Conservation (phyloP, 2,888 invertebrate species). For the Biston stratarius region DNA sequence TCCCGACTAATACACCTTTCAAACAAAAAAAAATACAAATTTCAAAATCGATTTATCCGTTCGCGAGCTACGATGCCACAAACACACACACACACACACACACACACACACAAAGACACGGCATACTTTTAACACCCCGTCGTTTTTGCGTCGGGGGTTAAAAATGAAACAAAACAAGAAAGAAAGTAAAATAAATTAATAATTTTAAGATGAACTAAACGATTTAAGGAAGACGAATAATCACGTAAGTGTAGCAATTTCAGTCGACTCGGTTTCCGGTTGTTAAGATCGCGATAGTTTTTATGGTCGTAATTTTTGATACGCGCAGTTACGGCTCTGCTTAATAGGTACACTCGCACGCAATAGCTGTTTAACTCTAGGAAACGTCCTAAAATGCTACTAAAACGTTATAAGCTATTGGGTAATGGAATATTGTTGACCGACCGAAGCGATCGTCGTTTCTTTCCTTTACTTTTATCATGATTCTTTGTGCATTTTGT, state of each 20-base stretch:
- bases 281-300: conserved; percentile 37
- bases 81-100: too few species aligned
- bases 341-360: conserved; percentile 39
- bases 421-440: background rate
- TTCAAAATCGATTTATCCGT: too few species aligned
- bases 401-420: background rate
- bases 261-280: conserved; percentile 16
- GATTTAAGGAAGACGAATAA: background rate
- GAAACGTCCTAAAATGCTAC: conserved; percentile 17
- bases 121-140: too few species aligned
- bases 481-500: too few species aligned
- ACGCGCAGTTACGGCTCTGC: conserved; percentile 24
- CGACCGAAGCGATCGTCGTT: background rate
- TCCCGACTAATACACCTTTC: too few species aligned
- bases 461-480: too few species aligned
- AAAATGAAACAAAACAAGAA: too few species aligned
- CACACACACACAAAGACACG: too few species aligned
- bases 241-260: conserved; percentile 6
- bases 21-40: too few species aligned
- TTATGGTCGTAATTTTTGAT: conserved; percentile 37
- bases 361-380: conserved; percentile 29
- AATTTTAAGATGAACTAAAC: background rate
- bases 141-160: too few species aligned
- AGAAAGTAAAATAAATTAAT: background rate
- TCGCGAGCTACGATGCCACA: too few species aligned